Evolutionary conservation across 2,113 vertebrate species (phyloP).

Genomic region (Mobula birostris): DNA sequence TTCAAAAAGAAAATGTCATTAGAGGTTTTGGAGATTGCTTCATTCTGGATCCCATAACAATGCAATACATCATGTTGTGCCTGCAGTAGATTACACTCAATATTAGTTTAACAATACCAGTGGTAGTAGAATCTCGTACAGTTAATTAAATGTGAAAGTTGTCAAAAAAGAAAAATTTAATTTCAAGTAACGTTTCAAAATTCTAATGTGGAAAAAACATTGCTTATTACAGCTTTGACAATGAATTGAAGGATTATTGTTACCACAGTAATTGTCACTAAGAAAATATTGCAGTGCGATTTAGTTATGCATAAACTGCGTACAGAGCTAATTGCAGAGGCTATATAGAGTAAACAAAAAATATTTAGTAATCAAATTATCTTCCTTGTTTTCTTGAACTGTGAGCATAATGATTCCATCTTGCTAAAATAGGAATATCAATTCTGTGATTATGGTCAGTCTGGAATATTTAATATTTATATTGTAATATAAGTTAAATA

Average conservation of each 20-base stretch:
- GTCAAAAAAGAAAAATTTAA: neutral
- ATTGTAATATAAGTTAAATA: neutral
- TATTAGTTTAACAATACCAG: neutral
- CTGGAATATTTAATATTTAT: neutral
- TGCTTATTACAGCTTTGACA: neutral
- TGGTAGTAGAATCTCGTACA: neutral
- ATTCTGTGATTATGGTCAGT: neutral
- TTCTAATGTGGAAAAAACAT: neutral
- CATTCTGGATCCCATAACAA: neutral
- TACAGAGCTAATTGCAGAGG: neutral
- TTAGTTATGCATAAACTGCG: neutral
- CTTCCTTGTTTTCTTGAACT: neutral
- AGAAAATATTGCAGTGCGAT: neutral
- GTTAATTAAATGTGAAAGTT: conserved; percentile 26
- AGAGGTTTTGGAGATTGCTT: neutral
- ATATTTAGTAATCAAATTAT: neutral
- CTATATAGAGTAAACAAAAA: neutral
- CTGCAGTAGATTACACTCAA: neutral
- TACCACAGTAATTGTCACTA: neutral
- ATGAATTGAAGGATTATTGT: neutral
- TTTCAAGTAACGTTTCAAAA: neutral
- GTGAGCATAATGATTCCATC: neutral
- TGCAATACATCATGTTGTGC: neutral
- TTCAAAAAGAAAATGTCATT: neutral
- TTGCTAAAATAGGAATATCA: neutral